A percentile compares a stretch with the other conserved stretches of the same genome.
Conservation (phyloP, 1,140 invertebrate species). For the Helicoverpa zea region DNA sequence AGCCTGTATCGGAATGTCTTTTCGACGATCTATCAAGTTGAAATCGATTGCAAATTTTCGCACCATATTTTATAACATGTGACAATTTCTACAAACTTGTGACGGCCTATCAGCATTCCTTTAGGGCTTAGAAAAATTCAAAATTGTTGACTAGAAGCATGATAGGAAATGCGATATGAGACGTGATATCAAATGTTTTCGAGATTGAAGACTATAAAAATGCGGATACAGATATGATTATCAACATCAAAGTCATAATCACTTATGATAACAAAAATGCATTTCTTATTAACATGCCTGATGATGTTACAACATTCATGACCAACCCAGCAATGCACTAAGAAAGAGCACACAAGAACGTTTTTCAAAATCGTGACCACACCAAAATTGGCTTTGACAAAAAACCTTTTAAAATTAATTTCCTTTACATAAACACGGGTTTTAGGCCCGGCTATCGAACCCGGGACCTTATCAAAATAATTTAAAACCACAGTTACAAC, state of each 20-base stretch:
- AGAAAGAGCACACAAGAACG: neutral
- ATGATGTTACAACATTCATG: neutral
- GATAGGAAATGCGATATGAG: no score
- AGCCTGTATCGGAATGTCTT: slow-evolving; percentile 21
- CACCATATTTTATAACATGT: neutral
- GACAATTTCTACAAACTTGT: neutral
- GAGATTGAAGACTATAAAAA: neutral
- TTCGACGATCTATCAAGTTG: slow-evolving; percentile 15
- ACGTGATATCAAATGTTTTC: no score
- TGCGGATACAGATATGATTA: neutral
- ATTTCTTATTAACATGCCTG: neutral
- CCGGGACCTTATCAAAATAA: slow-evolving; percentile 43
- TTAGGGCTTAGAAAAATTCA: no score
- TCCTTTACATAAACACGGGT: neutral
- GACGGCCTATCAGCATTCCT: no score
- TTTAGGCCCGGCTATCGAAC: slow-evolving; percentile 23
- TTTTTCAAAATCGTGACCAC: neutral
- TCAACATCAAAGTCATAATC: neutral
- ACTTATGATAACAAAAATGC: neutral
- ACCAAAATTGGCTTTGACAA: neutral
- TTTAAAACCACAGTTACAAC: slow-evolving; percentile 60
- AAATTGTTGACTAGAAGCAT: no score
- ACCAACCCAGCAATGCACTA: neutral
- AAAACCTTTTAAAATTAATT: slow-evolving; percentile 24
- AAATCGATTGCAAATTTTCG: slow-evolving; percentile 10